These are phyloP conservation scores for Drosophila neocordata DNA, from an alignment of 1,140 invertebrate genomes.

Conservation along the genomic window DNA sequence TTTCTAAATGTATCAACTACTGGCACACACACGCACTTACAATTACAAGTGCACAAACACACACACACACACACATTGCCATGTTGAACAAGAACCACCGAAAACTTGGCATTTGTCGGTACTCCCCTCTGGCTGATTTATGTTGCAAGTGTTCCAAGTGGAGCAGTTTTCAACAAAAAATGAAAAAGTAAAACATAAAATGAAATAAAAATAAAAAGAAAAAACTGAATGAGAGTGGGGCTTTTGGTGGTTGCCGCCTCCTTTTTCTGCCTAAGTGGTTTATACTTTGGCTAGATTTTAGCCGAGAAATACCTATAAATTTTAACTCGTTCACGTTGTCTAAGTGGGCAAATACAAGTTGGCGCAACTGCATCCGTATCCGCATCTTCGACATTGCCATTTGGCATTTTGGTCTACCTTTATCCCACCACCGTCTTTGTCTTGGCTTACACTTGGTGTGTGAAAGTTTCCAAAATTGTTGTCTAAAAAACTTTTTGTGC, in stretches of 20 bases:
- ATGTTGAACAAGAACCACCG: conserved; percentile 2
- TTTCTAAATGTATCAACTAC: conserved; percentile 34
- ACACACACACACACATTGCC: conserved; percentile 19
- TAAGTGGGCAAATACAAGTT: conserved; percentile 75
- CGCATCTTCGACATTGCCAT: conserved; percentile 52
- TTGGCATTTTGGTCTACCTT: conserved; percentile 34
- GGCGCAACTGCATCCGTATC: conserved; percentile 36
- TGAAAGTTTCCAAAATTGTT: conserved; percentile 77
- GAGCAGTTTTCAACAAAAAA: conserved; percentile 26
- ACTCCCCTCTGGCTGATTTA: conserved; percentile 72
- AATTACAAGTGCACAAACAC: not conserved
- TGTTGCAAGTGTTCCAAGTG: conserved; percentile 51
- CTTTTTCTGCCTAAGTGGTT: conserved; percentile 62
- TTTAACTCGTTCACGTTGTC: conserved; percentile 73
- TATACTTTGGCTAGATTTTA: conserved; percentile 75
- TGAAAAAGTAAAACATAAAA: conserved; percentile 26
- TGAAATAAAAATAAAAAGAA: conserved; percentile 34
- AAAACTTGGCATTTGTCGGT: conserved; percentile 52
- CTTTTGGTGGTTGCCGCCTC: conserved; percentile 32
- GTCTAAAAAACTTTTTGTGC: conserved; percentile 73
- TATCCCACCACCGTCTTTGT: not conserved
- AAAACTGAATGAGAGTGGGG: conserved; percentile 44
- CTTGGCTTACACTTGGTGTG: conserved; percentile 55
- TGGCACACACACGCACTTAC: conserved; percentile 22
- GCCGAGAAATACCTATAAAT: conserved; percentile 79